Percentiles rank a stretch among this genome's conserved stretches.
These are phyloP conservation scores for Thalassaphorura encarpata DNA, from an alignment of 1,140 invertebrate genomes.

Conservation along the genomic window DNA sequence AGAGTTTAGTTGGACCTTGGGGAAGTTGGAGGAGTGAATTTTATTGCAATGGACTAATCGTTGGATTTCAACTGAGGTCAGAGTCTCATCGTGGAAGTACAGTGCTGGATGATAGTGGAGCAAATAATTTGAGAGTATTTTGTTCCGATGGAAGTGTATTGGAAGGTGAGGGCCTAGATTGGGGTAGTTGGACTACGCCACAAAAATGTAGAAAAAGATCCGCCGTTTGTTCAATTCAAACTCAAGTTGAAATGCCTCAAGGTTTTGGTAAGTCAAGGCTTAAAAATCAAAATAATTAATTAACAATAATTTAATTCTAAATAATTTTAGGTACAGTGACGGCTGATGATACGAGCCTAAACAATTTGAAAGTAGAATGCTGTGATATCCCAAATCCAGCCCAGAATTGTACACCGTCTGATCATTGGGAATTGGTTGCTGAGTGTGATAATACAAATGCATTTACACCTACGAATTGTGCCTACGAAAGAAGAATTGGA, in stretches of 20 bases:
- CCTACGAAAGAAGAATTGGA: constrained; percentile 15
- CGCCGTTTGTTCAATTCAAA: constrained; percentile 9
- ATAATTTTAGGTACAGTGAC: neutral
- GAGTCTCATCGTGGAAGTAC: neutral
- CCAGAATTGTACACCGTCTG: constrained; percentile 4
- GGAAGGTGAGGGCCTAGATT: neutral
- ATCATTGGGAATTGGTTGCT: constrained; percentile 17
- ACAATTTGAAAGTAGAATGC: constrained; percentile 7
- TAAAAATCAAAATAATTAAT: neutral
- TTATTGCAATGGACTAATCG: neutral
- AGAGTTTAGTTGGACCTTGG: neutral
- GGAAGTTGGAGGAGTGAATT: constrained; percentile 3
- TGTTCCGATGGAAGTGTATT: constrained; percentile 1
- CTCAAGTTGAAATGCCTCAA: constrained; percentile 2
- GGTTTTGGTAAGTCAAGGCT: neutral
- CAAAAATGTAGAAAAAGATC: constrained; percentile 4
- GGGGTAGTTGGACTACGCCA: constrained; percentile 7
- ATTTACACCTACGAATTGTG: constrained; percentile 7
- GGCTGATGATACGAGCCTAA: constrained; percentile 2
- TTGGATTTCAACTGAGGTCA: constrained; percentile 10
- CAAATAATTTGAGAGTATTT: constrained; percentile 10
- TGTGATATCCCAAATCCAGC: constrained; percentile 12
- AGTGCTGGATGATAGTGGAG: constrained; percentile 3
- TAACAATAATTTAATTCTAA: neutral
- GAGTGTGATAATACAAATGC: constrained; percentile 21